Evolutionary conservation across 2,113 vertebrate species (phyloP), one percentile per base, ranked within the genome.

Genomic region (Nanorana parkeri): DNA sequence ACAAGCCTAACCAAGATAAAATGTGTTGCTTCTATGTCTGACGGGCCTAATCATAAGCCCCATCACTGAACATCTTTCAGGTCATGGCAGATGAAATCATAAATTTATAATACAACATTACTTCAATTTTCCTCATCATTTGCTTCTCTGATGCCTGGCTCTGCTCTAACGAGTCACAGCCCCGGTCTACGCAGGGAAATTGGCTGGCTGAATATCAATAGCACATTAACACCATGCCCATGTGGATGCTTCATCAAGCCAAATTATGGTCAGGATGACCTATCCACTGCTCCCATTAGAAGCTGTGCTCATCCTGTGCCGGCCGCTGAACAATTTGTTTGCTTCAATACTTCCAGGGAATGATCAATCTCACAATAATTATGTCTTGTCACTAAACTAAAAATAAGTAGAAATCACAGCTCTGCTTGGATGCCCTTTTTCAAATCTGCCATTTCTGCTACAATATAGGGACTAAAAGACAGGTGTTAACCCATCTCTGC

Each of bases 101-200:
- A 96, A 96, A 97, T 96, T 95, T 95, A 95, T 97, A 97, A 97
- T 96, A 96, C 94, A 94, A 96, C 96, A 97, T 98, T 96, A 97
- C 96, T 96, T 95, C 95, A 96, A 97, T 99, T 97, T 97, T 98
- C 96, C 96, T 96, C 95, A 95, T 97, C 96, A 98, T 98, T 98
- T 96, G 92, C 93, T 89, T 92, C 94, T 91, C 93, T 95, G 94
- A 94, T 95, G 95, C 93, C 92, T 91, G 90, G 94, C 94, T 96
- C 93, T 94, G 95, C 95, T 96, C 94, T 90, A 93, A 88, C 87
- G 90, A 94, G 91, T 93, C 93, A 66, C 81, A 90, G 88, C 80
- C 86, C 87, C 60, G 67, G 85, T 87, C 86, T 80, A 26, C 52
- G 26, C 54, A 3, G 89, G 89, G 89, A 90, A 91, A 90, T 36